phyloP scores from a whole-genome alignment of 2,888 invertebrate species.

The Drosophila sordidula region DNA sequence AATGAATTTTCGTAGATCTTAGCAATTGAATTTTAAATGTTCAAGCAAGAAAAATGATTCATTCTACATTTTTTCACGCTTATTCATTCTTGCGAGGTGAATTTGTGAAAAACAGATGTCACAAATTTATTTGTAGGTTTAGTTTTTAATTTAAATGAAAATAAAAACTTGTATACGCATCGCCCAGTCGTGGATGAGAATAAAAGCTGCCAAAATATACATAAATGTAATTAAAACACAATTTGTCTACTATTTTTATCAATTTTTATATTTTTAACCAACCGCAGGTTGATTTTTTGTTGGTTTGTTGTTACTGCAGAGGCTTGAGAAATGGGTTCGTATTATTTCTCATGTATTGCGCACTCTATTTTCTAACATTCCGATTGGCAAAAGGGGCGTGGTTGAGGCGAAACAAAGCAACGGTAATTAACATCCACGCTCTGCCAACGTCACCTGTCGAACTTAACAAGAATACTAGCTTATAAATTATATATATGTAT shows the following conservation, averaged over 20 bases:
- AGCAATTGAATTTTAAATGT: too few relatives aligned
- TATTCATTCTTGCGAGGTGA: too few relatives aligned
- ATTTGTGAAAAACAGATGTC: too few relatives aligned
- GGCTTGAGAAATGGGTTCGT: constrained; percentile 30
- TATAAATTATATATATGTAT: constrained; percentile 37
- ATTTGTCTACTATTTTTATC: constrained; percentile 82
- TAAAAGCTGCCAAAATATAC: too few relatives aligned
- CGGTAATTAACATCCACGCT: constrained; percentile 1
- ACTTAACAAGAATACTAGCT: constrained; percentile 50
- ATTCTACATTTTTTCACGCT: not conserved
- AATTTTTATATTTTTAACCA: constrained; percentile 82
- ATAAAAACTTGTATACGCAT: too few relatives aligned
- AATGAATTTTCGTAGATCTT: too few relatives aligned
- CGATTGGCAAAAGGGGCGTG: constrained; percentile 15
- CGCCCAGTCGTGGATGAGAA: too few relatives aligned
- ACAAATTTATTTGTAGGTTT: too few relatives aligned
- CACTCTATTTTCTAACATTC: constrained; percentile 32
- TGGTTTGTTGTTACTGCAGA: constrained; percentile 65
- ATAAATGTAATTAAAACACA: constrained; percentile 43
- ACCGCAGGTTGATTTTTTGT: constrained; percentile 73
- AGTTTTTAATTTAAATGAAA: too few relatives aligned
- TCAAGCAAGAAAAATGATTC: not conserved
- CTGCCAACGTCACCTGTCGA: constrained; percentile 22
- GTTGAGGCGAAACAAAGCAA: constrained; percentile 13
- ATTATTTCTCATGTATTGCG: constrained; percentile 24